phyloP scores from a whole-genome alignment of 2,113 vertebrate species.

The Okapia johnstoni region DNA sequence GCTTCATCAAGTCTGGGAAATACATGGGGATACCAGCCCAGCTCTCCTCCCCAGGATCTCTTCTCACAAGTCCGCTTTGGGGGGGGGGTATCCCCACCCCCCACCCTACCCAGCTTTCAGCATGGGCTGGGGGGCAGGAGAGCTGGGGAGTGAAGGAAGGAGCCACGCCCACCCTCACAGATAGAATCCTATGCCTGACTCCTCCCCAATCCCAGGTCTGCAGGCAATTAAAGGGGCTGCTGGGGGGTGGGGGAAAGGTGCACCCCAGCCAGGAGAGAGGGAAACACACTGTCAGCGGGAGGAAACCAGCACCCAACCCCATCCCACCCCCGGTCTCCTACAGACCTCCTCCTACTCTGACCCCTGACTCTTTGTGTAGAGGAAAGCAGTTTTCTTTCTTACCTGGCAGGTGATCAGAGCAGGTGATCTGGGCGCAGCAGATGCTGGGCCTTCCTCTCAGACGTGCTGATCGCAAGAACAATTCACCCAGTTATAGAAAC shows the following conservation, averaged over 20 bases:
- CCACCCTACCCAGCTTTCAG: background rate
- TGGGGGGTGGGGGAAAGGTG: slow-evolving; percentile 45
- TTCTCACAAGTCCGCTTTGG: background rate
- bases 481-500: slow-evolving; percentile 67
- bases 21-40: background rate
- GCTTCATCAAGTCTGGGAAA: background rate
- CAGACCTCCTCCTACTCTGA: background rate
- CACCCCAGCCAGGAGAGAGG: slow-evolving; percentile 39
- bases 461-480: slow-evolving; percentile 59
- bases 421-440: slow-evolving; percentile 60
- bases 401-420: background rate
- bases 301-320: background rate
- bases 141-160: background rate
- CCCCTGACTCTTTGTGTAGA: background rate
- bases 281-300: slow-evolving; percentile 54
- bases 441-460: slow-evolving; percentile 42
- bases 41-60: background rate
- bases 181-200: background rate
- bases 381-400: slow-evolving; percentile 43
- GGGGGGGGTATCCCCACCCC: background rate
- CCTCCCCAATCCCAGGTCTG: background rate
- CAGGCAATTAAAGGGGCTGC: slow-evolving; percentile 27
- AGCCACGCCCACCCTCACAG: background rate
- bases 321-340: background rate
- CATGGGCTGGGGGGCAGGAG: background rate